Percentiles rank a stretch among this genome's conserved stretches.
These are phyloP conservation scores for Cyprinodon diabolis DNA, from an alignment of 2,797 vertebrate species.

Conservation along the genomic window DNA sequence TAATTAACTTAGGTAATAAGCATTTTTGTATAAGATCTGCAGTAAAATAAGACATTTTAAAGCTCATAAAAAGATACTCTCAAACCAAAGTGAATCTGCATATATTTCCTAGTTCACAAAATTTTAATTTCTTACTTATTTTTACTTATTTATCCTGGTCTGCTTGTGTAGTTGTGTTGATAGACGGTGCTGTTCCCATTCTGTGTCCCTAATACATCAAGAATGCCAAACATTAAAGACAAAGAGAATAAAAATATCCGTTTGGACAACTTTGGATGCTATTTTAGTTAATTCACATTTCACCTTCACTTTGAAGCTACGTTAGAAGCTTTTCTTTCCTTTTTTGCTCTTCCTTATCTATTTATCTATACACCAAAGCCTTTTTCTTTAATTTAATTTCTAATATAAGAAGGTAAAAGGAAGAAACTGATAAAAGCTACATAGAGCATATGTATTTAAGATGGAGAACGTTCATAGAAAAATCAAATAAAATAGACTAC, in stretches of 20 bases:
- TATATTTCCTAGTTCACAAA: conserved; percentile 27
- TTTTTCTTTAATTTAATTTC: conserved; percentile 4
- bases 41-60: neutral
- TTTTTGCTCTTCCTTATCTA: conserved; percentile 35
- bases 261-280: conserved; percentile 44
- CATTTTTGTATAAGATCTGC: neutral
- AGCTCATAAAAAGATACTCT: neutral
- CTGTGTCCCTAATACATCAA: conserved; percentile 52
- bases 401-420: neutral
- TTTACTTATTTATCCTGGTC: conserved; percentile 7
- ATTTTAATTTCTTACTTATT: conserved; percentile 6
- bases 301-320: conserved; percentile 55
- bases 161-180: conserved; percentile 28
- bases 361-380: conserved; percentile 32
- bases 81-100: conserved; percentile 7
- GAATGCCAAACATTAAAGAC: conserved; percentile 63
- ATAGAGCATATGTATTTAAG: neutral
- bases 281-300: conserved; percentile 57
- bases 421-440: too few relatives aligned
- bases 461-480: neutral
- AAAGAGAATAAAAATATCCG: conserved; percentile 62
- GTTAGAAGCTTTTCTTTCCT: conserved; percentile 45
- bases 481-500: neutral
- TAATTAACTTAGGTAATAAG: neutral
- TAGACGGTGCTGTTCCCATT: conserved; percentile 43